phyloP scores from a whole-genome alignment of 1,140 invertebrate species.

The Kradibia gibbosae region DNA sequence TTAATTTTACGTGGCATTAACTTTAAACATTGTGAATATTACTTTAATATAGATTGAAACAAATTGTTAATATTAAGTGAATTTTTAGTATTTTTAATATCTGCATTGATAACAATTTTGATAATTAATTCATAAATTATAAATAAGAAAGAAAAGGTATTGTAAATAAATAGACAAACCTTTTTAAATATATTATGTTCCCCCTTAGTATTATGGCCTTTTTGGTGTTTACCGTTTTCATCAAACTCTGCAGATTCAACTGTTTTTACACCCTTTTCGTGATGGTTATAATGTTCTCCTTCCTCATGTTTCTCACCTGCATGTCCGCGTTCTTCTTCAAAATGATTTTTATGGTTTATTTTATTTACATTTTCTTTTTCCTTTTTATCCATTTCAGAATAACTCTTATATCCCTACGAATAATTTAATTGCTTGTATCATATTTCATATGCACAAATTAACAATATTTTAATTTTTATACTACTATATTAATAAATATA shows the following conservation, averaged over 20 bases:
- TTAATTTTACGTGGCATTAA: neutral
- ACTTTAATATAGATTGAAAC: neutral
- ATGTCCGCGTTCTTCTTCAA: slow-evolving; percentile 62
- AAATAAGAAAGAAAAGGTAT: no score
- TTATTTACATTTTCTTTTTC: slow-evolving; percentile 67
- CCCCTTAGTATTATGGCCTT: slow-evolving; percentile 81
- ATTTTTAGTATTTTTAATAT: no score
- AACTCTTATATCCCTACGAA: slow-evolving; percentile 63
- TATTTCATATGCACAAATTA: slow-evolving; percentile 1
- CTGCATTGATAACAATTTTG: no score
- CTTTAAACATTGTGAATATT: neutral
- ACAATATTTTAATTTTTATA: no score
- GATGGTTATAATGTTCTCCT: slow-evolving; percentile 64
- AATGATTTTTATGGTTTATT: slow-evolving; percentile 62
- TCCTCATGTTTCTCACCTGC: slow-evolving; percentile 66
- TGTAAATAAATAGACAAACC: slow-evolving; percentile 47
- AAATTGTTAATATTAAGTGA: no score
- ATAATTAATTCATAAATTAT: neutral
- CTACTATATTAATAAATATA: no score
- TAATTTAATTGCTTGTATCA: slow-evolving; percentile 43
- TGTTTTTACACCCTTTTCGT: slow-evolving; percentile 63
- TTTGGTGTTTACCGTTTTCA: slow-evolving; percentile 79
- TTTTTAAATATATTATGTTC: slow-evolving; percentile 82
- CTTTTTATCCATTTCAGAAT: slow-evolving; percentile 65
- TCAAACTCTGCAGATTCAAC: slow-evolving; percentile 70